These are phyloP conservation scores for Melinaea marsaeus DNA, from an alignment of 2,888 invertebrate species.

Conservation along the genomic window DNA sequence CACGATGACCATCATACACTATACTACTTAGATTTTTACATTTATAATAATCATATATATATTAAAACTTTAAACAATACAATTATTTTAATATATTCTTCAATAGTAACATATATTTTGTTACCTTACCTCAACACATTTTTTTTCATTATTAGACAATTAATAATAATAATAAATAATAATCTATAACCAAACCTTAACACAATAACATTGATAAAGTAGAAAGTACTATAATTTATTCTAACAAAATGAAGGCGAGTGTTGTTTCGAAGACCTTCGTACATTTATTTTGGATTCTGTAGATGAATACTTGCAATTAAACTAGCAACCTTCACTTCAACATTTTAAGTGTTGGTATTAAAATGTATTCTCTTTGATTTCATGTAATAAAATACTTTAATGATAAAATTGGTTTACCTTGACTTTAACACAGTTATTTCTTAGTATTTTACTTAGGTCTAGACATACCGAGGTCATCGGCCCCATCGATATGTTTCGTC, in stretches of 20 bases:
- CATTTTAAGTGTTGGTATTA: too few relatives aligned
- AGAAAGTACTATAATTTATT: slow-evolving; percentile 36
- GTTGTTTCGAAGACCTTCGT: slow-evolving; percentile 9
- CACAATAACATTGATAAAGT: slow-evolving; percentile 33
- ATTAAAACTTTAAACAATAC: slow-evolving; percentile 13
- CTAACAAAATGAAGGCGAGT: slow-evolving; percentile 27
- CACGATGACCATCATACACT: slow-evolving; percentile 36
- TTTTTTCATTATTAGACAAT: too few relatives aligned
- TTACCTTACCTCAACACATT: too few relatives aligned
- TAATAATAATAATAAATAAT: too few relatives aligned
- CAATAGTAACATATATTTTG: too few relatives aligned
- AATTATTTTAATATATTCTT: too few relatives aligned
- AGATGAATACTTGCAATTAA: slow-evolving; percentile 15
- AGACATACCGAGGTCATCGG: slow-evolving; percentile 59
- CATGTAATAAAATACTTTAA: too few relatives aligned
- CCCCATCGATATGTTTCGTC: slow-evolving; percentile 53
- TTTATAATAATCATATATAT: not conserved
- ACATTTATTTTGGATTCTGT: slow-evolving; percentile 10
- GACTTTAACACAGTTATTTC: too few relatives aligned
- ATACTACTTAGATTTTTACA: not conserved
- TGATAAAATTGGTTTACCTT: too few relatives aligned
- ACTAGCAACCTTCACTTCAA: slow-evolving; percentile 6
- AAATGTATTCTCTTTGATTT: too few relatives aligned
- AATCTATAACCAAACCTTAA: too few relatives aligned
- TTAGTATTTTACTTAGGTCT: slow-evolving; percentile 10